Base-by-base conservation (phyloP, 2,797 vertebrate genomes). In the Cuniculus paca region DNA sequence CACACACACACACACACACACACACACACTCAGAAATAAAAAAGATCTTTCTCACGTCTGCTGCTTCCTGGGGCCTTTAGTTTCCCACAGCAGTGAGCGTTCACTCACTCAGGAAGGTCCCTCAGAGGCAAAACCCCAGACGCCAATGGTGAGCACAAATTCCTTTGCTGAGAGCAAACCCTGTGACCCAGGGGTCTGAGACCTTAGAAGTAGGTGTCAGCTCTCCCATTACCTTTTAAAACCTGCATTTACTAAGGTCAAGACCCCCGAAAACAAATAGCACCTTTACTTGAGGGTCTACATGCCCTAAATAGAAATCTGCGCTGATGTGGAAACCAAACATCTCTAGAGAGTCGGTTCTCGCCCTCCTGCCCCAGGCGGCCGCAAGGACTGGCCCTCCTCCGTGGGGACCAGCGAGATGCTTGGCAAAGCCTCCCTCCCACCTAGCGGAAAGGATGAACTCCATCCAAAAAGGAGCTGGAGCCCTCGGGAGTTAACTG, bases 101-200 rank as follows among this genome's bases (percentile, higher is more conserved):
- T 88, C 82, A 85, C 56, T 61, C 31, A 45, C 79, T 26, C 24
- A 22, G 68, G 90, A 90, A 34, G 85, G 72, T 42, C n/a, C 61
- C 8, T 0, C 42, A 65, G 88, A 85, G 90, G 75, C 8, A 86
- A 90, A 79, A 70, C 13, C 48, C 28, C 36, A 60, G 10, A 24
- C 13, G 0, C 22, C 0, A 26, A 54, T 6, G 6, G 80, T 1
- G 5, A 48, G 11, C 11, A n/a, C 0, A 48, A 63, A 68, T 48
- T 88, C 83, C 80, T 83, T 60, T 54, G 83, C 70, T 36, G 24
- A 83, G 54, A 72, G 70, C 60, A 93, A 86, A 52, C 20, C 26
- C 79, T 56, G 90, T 45, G 45, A 16, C 0, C 31, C 7, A 10
- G 54, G 17, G 26, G 4, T 58, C 28, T 8, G 19, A 42, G 81